Evolutionary conservation across 2,888 invertebrate genomes (phyloP).

Genomic region (Lasius platythorax): DNA sequence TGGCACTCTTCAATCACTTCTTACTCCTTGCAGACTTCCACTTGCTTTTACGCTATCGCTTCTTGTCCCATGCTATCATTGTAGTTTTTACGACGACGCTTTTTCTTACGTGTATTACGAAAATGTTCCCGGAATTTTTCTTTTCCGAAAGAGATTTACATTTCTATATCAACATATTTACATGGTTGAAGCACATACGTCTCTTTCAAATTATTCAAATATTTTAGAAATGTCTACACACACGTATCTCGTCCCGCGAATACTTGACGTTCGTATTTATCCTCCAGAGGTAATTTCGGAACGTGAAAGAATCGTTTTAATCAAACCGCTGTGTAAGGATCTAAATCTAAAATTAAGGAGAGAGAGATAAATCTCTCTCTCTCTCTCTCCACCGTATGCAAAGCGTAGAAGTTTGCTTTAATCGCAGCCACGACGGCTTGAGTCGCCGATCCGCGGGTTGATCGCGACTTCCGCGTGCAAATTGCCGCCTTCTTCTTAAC

Average conservation of each 20-base stretch:
- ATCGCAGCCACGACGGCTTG: slow-evolving; percentile 16
- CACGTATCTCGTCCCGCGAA: background rate
- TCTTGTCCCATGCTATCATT: slow-evolving; percentile 40
- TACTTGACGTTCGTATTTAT: background rate
- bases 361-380: slow-evolving; percentile 39
- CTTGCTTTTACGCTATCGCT: slow-evolving; percentile 35
- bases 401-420: slow-evolving; percentile 30
- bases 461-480: slow-evolving; percentile 37
- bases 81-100: slow-evolving; percentile 38
- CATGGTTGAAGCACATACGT: background rate
- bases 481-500: slow-evolving; percentile 38
- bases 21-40: slow-evolving; percentile 31
- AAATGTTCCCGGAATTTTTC: slow-evolving; percentile 40
- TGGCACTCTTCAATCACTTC: slow-evolving; percentile 47
- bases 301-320: slow-evolving; percentile 17
- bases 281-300: background rate
- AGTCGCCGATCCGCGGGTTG: background rate
- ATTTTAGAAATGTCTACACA: slow-evolving; percentile 6
- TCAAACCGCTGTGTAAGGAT: background rate
- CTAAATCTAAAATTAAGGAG: slow-evolving; percentile 34
- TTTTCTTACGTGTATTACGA: slow-evolving; percentile 24
- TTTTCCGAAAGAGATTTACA: background rate
- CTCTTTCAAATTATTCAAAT: slow-evolving; percentile 14
- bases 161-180: background rate
- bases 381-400: background rate